A percentile compares a stretch with the other conserved stretches of the same genome.
These are phyloP conservation scores for Dryobates pubescens DNA, from an alignment of 2,797 vertebrate genomes.

Conservation along the genomic window DNA sequence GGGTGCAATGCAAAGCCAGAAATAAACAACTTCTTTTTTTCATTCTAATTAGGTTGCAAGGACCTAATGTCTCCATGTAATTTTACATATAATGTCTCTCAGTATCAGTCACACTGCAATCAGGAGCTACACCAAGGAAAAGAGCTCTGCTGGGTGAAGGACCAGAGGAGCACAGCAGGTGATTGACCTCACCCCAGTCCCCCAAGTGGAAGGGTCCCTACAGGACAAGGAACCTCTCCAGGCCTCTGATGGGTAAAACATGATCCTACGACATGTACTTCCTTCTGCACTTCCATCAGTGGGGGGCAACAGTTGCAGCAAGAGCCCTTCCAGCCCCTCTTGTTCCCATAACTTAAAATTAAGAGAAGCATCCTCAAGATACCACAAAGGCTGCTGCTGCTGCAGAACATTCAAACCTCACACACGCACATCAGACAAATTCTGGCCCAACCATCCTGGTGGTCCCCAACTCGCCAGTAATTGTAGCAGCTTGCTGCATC, in stretches of 20 bases:
- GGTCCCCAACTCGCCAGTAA: background rate
- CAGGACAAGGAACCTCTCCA: background rate
- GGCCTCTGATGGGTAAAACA: background rate
- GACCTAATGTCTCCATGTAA: background rate
- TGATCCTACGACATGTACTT: background rate
- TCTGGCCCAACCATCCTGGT: background rate
- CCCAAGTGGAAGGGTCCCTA: too few species aligned
- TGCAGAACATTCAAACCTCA: background rate
- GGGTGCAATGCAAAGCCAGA: background rate
- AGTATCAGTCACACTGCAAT: background rate
- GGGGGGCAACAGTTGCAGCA: background rate
- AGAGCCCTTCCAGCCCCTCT: background rate
- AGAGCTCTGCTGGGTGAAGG: background rate
- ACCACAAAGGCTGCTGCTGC: background rate
- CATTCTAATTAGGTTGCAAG: background rate
- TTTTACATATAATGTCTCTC: background rate
- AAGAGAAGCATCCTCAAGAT: background rate
- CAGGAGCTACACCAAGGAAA: background rate
- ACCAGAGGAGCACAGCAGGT: background rate
- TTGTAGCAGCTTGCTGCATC: background rate
- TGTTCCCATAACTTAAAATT: background rate
- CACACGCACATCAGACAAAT: fast-evolving
- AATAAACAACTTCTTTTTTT: background rate
- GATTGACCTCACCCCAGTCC: background rate
- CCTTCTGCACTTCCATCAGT: background rate